Evolutionary conservation across 2,797 vertebrate genomes (phyloP), one percentile per base, ranked within the genome.

Genomic region (Mareca strepera): DNA sequence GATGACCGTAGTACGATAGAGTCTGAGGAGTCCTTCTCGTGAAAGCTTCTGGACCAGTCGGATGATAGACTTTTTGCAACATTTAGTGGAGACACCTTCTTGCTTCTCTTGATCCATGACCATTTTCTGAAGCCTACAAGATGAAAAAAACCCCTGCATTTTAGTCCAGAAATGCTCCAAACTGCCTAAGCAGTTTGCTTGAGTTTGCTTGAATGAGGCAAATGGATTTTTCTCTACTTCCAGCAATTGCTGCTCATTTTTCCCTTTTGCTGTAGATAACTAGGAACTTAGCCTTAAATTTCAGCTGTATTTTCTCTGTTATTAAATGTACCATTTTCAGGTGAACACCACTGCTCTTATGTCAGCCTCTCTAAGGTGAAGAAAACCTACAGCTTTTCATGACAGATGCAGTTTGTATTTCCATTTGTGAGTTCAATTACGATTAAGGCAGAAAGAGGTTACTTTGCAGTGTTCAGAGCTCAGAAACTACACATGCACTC

Each of bases 61-160:
- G 33, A 99, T 11, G 0, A 99, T 98, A 17, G 99, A 99, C 96
- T 99, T 99, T 96, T 98, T 99, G 95, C 99, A 99, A 91, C 99
- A 99, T 95, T 98, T 99, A n/a, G 98, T 98, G 89, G 92, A 98
- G 84, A 99, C 97, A 1, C 99, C 99, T 41, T 99, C 98, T 86
- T 98, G 98, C 94, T 98, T 99, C 96, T 99, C 99, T 29, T 99
- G 98, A 0, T 99, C 99, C 92, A 98, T 98, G 73, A 99, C 98
- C 97, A 99, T 98, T 96, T 99, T 99, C 97, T 99, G 99, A n/a
- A 99, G 98, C 64, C 99, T 99, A 48, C 13, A 83, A 85, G 11
- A 84, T 15, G 21, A 75, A 17, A 46, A 48, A 50, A 50, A 50
- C 14, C 1, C 81, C 6, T 17, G 55, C 21, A 41, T 56, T 86